Base-by-base conservation (phyloP, 2,113 vertebrate genomes). In the Sitta europaea region DNA sequence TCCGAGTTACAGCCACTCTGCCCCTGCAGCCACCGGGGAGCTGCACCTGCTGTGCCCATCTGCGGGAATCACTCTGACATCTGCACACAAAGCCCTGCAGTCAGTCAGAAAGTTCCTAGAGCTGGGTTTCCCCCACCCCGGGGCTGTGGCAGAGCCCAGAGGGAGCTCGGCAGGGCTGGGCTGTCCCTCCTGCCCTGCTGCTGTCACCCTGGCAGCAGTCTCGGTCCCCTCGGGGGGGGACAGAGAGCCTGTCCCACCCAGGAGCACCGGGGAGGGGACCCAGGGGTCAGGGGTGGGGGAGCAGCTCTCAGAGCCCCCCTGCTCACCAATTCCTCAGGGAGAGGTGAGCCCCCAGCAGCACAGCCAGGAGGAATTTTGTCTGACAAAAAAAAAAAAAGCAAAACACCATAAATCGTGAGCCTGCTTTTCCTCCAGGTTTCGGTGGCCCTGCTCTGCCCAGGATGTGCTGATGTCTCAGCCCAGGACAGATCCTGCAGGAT, bases 1-100 rank as follows among this genome's bases (percentile, higher is more conserved):
- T 65, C 40, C 0, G 18, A 47, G 45, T 42, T 33, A 10, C 45
- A 11, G 11, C 27, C 13, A 4, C 42, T 19, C 35, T 33, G 62
- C 22, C 57, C 54, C 61, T 36, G 19, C 74, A 33, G 57, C 29
- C 48, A 55, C 33, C 48, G 10, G 2, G 14, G 36, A 53, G 18
- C 33, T 71, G 33, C 23, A 22, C 86, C 89, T 43, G 77, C 91
- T 74, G 88, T 28, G 81, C 59, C 86, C 93, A 88, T 61, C 88
- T 90, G 83, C 62, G 53, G 59, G 43, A 65, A n/a, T 8, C 19
- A 33, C 58, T 1, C 10, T 1, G 59, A n/a, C 63, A 38, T 38
- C 6, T 27, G 81, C 81, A 8, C 86, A 31, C 83, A 90, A 50
- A 83, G 67, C 51, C 4, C 0, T 1, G 29, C 54, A 35, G 73